Percentiles rank a stretch among this genome's conserved stretches.
phyloP scores from a whole-genome alignment of 2,888 invertebrate genomes.

The Tenthredo distinguenda region DNA sequence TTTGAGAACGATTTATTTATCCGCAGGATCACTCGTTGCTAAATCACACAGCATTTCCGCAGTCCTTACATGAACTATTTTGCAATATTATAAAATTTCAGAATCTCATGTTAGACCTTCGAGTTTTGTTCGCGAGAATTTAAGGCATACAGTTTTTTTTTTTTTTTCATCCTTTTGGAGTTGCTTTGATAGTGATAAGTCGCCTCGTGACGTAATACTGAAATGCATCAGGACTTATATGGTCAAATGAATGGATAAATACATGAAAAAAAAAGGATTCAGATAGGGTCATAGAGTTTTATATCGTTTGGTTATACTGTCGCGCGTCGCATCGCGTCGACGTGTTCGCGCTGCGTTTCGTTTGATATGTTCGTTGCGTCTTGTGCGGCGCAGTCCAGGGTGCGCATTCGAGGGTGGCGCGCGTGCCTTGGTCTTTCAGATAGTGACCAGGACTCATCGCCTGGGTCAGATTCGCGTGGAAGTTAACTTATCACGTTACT shows the following conservation, averaged over 20 bases:
- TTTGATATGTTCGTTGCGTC: constrained; percentile 39
- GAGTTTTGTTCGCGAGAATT: neutral
- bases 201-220: neutral
- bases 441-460: constrained; percentile 51
- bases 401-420: constrained; percentile 49
- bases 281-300: neutral
- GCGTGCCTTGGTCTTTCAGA: constrained; percentile 49
- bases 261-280: neutral
- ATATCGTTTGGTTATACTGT: neutral
- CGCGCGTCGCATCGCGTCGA: constrained; percentile 33
- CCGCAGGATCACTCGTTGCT: neutral
- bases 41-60: neutral
- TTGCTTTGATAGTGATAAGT: neutral
- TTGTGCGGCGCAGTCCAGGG: constrained; percentile 48
- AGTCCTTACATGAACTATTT: neutral
- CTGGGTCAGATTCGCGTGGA: constrained; percentile 38
- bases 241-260: neutral
- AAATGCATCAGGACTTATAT: neutral
- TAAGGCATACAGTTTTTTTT: neutral
- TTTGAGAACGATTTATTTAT: neutral
- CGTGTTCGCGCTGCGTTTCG: constrained; percentile 41
- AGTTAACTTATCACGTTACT: constrained; percentile 22
- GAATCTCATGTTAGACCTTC: neutral
- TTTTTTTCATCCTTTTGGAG: neutral
- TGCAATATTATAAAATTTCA: neutral